These are phyloP conservation scores for Parasteatoda tepidariorum DNA, from an alignment of 1,140 invertebrate genomes.

Conservation along the genomic window DNA sequence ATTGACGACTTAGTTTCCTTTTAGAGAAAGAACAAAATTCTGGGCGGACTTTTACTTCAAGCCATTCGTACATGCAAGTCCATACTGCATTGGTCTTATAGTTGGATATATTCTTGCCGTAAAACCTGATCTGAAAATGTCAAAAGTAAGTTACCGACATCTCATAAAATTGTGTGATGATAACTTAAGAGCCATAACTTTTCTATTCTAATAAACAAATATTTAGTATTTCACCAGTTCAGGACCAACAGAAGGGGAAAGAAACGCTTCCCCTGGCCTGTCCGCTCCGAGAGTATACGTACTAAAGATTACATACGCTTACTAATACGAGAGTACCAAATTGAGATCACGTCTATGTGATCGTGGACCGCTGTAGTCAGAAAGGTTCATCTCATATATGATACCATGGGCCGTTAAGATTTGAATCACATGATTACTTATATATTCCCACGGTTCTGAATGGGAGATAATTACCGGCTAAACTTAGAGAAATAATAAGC, in stretches of 20 bases:
- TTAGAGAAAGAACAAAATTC: constrained; percentile 3
- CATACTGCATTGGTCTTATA: constrained; percentile 61
- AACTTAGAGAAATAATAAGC: too few relatives aligned
- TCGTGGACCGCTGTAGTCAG: too few relatives aligned
- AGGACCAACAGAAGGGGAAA: neutral
- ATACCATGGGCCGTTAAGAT: neutral
- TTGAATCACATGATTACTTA: neutral
- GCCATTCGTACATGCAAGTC: constrained; percentile 60
- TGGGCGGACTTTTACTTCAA: constrained; percentile 57
- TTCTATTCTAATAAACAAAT: neutral
- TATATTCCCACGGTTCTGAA: neutral
- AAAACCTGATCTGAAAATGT: constrained; percentile 2
- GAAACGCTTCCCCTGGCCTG: too few relatives aligned
- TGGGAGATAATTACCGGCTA: too few relatives aligned
- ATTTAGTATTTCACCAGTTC: neutral
- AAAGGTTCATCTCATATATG: too few relatives aligned
- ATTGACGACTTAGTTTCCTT: too few relatives aligned
- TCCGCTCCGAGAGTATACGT: too few relatives aligned
- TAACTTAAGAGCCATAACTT: neutral
- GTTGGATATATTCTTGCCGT: constrained; percentile 50
- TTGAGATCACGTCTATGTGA: too few relatives aligned
- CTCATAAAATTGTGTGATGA: neutral
- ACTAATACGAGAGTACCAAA: too few relatives aligned
- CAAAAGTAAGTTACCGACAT: constrained; percentile 8
- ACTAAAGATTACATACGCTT: too few relatives aligned